Evolutionary conservation across 1,140 invertebrate genomes (phyloP), one percentile per base, ranked within the genome.

Genomic region (Hyposmocoma kahamanoa): DNA sequence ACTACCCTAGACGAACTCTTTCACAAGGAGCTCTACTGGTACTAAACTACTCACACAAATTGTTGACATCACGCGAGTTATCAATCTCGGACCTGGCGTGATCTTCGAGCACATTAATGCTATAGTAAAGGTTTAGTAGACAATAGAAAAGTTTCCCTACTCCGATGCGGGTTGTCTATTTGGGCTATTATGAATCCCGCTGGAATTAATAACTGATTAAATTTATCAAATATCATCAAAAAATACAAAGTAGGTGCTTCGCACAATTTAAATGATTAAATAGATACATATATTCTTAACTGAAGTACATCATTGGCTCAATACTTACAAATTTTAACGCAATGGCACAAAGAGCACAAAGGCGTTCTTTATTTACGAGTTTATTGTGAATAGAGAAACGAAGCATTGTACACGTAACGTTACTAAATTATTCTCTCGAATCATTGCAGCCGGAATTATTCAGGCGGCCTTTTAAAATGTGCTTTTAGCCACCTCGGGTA

Each of bases 401-500:
- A 17, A 8, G 17, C 8, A 19, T 39, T 19, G 20, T 20, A 5
- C 4, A 39, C 9, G 3, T 39, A 3, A 5, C 18, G 4, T 20
- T 3, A 2, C 8, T 39, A 8, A 19, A 39, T 5, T 39, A n/a
- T 20, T 39, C 15, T 34, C 9, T 34, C 13, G 8, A 3, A 13
- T 13, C 32, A 4, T 5, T 4, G 9, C 32, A 13, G 32, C 22
- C 43, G 30, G 19, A 49, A 70, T 70, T 62, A 62, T 57, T 67
- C 54, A 59, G 42, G 44, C 54, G 56, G 51, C 56, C 64, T 67
- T 62, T 70, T 59, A 66, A 70, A 70, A 60, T 62, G 57, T 63
- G 57, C 60, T 67, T 58, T 62, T 51, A 57, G 56, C 50, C 50
- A 60, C 52, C 56, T 57, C 43, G 38, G 18, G 47, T 67, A 70